phyloP scores from a whole-genome alignment of 1,140 invertebrate genomes.

The Bactericera cockerelli region DNA sequence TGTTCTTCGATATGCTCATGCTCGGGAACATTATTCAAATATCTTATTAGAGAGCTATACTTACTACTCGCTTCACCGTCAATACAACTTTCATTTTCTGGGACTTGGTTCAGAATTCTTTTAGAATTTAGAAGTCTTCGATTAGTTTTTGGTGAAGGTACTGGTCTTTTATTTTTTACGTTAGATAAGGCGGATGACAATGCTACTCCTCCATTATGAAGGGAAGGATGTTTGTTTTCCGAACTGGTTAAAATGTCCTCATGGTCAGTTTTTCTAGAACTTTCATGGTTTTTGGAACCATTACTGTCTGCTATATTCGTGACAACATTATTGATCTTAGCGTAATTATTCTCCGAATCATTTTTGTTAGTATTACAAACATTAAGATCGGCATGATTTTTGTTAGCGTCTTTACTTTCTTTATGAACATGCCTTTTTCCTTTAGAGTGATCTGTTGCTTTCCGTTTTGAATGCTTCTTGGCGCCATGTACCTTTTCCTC shows the following conservation, averaged over 20 bases:
- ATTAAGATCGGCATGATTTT: too few species aligned
- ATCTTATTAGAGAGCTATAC: not conserved
- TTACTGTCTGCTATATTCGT: too few species aligned
- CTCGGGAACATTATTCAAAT: conserved; percentile 1
- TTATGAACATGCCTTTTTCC: not conserved
- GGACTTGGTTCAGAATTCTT: not conserved
- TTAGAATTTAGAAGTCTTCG: not conserved
- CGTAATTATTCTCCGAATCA: too few species aligned
- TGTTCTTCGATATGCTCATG: not conserved
- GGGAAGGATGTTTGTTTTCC: too few species aligned
- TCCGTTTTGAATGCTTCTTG: not conserved
- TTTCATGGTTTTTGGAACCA: too few species aligned
- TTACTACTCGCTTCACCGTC: not conserved
- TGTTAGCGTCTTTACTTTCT: too few species aligned
- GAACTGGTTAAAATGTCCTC: too few species aligned
- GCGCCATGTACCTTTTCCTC: not conserved
- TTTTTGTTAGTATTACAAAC: too few species aligned
- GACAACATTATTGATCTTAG: too few species aligned
- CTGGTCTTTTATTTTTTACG: not conserved
- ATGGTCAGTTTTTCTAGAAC: too few species aligned
- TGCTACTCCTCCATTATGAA: too few species aligned
- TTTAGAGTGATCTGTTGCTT: not conserved
- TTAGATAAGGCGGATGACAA: too few species aligned
- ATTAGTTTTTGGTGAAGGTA: not conserved
- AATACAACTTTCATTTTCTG: not conserved